Evolutionary conservation across 2,113 vertebrate genomes (phyloP).

Genomic region (Hassar affinis): DNA sequence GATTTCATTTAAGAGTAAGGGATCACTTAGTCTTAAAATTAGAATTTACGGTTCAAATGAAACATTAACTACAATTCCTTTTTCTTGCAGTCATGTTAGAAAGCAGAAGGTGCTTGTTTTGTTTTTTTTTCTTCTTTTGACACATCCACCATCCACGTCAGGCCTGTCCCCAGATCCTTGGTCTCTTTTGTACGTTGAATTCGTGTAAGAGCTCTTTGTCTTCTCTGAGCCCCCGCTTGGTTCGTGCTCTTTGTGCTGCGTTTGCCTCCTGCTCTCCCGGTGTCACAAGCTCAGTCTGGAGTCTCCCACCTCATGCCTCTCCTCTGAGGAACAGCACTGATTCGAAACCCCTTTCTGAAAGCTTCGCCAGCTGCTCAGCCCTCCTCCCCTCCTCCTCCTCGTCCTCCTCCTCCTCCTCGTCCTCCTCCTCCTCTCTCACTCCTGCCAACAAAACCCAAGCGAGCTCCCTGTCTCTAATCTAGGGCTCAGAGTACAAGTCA

Average conservation of each 20-base stretch:
- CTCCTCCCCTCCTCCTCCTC: constrained; percentile 17
- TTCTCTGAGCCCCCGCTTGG: constrained; percentile 8
- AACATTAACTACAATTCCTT: not conserved
- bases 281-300: constrained; percentile 35
- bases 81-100: not conserved
- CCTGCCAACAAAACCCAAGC: constrained; percentile 43
- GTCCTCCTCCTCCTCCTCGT: constrained; percentile 45
- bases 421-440: constrained; percentile 9
- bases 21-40: not conserved
- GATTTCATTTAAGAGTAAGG: not conserved
- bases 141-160: too few species aligned
- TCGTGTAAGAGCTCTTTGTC: constrained; percentile 50
- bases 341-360: constrained; percentile 50
- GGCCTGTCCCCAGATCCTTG: constrained; percentile 31
- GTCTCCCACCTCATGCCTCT: constrained; percentile 30
- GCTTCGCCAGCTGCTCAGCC: constrained; percentile 42
- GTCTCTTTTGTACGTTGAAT: constrained; percentile 44
- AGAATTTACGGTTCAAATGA: not conserved
- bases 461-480: constrained; percentile 47
- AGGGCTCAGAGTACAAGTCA: constrained; percentile 35
- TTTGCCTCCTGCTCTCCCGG: constrained; percentile 41
- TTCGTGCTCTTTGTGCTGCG: constrained; percentile 35
- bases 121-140: not conserved
- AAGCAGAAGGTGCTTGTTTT: not conserved
- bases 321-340: constrained; percentile 34